Conservation (phyloP, 2,113 vertebrate genomes). For the Pithys albifrons region DNA sequence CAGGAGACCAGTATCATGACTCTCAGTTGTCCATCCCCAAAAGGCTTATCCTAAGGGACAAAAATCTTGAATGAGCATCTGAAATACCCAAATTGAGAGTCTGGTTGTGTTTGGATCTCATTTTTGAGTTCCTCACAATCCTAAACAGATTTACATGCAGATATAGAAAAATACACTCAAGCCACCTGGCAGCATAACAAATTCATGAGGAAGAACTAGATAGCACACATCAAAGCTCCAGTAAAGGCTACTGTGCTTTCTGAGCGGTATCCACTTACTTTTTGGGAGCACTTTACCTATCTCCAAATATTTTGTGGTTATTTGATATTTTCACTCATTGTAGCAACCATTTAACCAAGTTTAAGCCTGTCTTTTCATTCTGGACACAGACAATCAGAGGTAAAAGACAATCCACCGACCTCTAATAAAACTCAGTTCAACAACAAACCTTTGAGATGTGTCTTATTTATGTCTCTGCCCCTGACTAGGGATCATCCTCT, state of each 20-base stretch:
- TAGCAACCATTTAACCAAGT: neutral
- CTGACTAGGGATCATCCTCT: neutral
- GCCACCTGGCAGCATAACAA: neutral
- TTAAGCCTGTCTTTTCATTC: neutral
- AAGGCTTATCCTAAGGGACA: neutral
- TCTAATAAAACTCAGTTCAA: neutral
- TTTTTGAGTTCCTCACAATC: neutral
- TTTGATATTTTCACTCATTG: neutral
- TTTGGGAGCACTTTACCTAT: neutral
- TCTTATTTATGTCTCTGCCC: neutral
- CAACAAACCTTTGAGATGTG: neutral
- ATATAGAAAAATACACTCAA: neutral
- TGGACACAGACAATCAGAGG: accelerated
- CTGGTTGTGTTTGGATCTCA: neutral
- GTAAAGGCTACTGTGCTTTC: neutral
- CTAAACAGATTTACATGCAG: neutral
- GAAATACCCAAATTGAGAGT: neutral
- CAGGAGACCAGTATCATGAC: neutral
- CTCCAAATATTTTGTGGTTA: neutral
- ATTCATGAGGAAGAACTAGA: neutral
- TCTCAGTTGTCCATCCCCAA: neutral
- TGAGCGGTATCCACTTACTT: neutral
- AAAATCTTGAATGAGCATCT: neutral
- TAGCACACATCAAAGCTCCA: neutral
- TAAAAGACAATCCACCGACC: neutral